Evolutionary conservation across 2,797 vertebrate genomes (phyloP).

Genomic region (Epinephelus coioides): DNA sequence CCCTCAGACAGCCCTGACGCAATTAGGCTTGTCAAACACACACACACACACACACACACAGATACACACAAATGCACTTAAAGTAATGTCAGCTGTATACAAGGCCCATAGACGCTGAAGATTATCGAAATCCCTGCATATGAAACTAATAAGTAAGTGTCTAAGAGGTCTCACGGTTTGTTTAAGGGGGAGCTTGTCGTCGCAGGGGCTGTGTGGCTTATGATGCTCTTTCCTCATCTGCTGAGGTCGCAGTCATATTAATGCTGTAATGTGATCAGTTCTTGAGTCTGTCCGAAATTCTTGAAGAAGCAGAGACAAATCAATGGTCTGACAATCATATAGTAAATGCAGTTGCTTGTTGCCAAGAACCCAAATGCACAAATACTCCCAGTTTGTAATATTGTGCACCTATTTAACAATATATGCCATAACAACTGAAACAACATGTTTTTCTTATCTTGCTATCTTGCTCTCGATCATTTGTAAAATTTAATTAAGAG

Average conservation of each 20-base stretch:
- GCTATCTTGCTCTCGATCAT: too few species aligned
- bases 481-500: too few species aligned
- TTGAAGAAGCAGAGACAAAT: constrained; percentile 27
- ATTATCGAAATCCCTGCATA: constrained; percentile 64
- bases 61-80: constrained; percentile 30
- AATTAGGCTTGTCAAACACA: constrained; percentile 70
- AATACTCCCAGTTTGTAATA: constrained; percentile 2
- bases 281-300: neutral
- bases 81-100: constrained; percentile 61
- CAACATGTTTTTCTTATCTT: too few species aligned
- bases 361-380: constrained; percentile 8
- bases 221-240: constrained; percentile 23
- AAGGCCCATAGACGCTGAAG: constrained; percentile 33
- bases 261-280: neutral
- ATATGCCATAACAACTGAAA: too few species aligned
- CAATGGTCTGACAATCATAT: neutral
- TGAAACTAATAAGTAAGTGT: constrained; percentile 66
- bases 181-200: constrained; percentile 23
- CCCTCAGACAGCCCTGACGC: constrained; percentile 70
- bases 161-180: constrained; percentile 33
- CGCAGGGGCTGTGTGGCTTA: constrained; percentile 8
- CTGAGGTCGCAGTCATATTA: constrained; percentile 13
- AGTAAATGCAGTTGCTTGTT: too few species aligned
- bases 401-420: too few species aligned
- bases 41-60: constrained; percentile 11